Base-by-base conservation (phyloP, 2,797 vertebrate species). In the Yasuhikotakia modesta region DNA sequence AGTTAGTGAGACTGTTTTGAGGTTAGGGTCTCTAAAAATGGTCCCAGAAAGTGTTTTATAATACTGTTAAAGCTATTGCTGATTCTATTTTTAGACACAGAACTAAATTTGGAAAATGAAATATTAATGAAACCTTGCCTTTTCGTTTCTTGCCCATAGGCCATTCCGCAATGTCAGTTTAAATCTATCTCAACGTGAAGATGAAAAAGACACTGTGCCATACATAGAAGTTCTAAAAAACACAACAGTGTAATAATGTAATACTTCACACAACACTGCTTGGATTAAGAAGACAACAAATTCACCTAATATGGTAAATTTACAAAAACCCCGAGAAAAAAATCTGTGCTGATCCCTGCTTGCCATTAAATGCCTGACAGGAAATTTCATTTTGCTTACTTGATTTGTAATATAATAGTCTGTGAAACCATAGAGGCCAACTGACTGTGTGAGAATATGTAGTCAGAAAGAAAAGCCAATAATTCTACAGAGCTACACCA, bases 381-480 rank as follows among this genome's bases (percentile, higher is more conserved):
- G 74, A 53, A 46, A 61, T 76, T 78, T 63, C 22, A 53, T 73
- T 32, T 71, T 86, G 73, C 43, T 63, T 76, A 61, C 65, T 61
- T 22, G 60, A 45, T 76, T 76, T 43, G 30, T 58, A 78, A 82
- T 71, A 65, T 68, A 53, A 73, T 63, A 82, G 73, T 66, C 70
- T 79, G 68, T 50, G 69, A 73, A 81, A 79, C 66, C 35, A 17
- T 46, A 64, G 52, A 70, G 46, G 70, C 68, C 58, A 61, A 69
- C 43, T 50, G 63, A 43, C 50, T 72, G 39, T 48, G 50, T 78
- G 27, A 69, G 66, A 69, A 52, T 58, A 73, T 67, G 57, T 11
- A 82, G 74, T 53, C 32, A 72, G 46, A 83, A 70, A 81, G 78
- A 82, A 52, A 81, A 70, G 74, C 58, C 72, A 79, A 74, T 79